phyloP scores from a whole-genome alignment of 2,888 invertebrate species.

The Ctena decussata region DNA sequence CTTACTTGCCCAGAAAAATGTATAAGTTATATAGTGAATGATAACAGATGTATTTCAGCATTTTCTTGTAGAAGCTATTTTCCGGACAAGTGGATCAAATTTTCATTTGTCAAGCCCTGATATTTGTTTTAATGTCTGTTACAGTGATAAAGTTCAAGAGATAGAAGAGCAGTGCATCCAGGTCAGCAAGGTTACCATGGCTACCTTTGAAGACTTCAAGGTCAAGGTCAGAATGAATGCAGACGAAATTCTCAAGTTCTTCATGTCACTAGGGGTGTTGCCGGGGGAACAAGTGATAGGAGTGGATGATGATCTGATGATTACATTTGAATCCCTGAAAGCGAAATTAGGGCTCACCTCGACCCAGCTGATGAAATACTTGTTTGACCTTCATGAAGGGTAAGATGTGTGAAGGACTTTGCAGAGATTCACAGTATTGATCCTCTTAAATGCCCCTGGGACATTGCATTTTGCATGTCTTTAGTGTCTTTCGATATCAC shows the following conservation, averaged over 20 bases:
- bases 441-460: no score
- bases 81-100: no score
- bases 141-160: slow-evolving; percentile 46
- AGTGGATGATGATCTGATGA: slow-evolving; percentile 31
- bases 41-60: no score
- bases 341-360: slow-evolving; percentile 24
- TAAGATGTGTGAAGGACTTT: neutral
- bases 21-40: no score
- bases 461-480: no score
- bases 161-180: slow-evolving; percentile 31
- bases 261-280: slow-evolving; percentile 35
- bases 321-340: slow-evolving; percentile 46
- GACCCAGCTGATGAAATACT: slow-evolving; percentile 43
- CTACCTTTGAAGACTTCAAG: slow-evolving; percentile 46
- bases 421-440: no score
- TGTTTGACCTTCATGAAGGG: slow-evolving; percentile 46
- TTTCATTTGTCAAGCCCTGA: no score
- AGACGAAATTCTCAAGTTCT: slow-evolving; percentile 55
- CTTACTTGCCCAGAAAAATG: no score
- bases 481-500: no score
- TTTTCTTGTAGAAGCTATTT: no score
- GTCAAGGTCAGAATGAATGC: slow-evolving; percentile 32
- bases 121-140: slow-evolving; percentile 3
- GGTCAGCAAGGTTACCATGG: slow-evolving; percentile 32
- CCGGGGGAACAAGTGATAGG: slow-evolving; percentile 42